A percentile compares a stretch with the other conserved stretches of the same genome.
These are phyloP conservation scores for Metellina segmentata DNA, from an alignment of 2,888 invertebrate genomes.

Conservation along the genomic window DNA sequence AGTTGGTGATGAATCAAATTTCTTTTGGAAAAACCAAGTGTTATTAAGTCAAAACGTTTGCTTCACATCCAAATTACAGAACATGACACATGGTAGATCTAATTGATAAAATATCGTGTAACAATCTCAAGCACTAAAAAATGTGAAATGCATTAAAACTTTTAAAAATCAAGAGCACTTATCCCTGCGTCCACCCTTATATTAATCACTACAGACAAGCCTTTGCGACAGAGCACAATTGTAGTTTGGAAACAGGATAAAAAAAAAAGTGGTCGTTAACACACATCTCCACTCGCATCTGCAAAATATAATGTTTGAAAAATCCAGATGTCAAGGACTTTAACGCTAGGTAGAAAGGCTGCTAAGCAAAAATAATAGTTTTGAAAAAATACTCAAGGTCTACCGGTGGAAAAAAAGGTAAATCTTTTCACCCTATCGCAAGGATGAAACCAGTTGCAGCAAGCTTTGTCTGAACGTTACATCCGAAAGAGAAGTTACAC, in stretches of 20 bases:
- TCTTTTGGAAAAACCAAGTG: too few relatives aligned
- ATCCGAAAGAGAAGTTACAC: background rate
- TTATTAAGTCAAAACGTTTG: too few relatives aligned
- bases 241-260: background rate
- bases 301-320: conserved; percentile 29
- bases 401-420: conserved; percentile 9
- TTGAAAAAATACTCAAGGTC: conserved; percentile 18
- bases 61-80: too few relatives aligned
- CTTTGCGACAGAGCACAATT: background rate
- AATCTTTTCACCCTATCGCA: background rate
- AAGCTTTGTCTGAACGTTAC: background rate
- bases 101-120: too few relatives aligned
- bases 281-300: background rate
- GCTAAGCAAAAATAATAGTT: background rate
- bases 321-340: conserved; percentile 37
- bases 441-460: conserved; percentile 6
- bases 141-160: too few relatives aligned
- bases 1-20: too few relatives aligned
- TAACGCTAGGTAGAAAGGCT: background rate
- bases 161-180: too few relatives aligned
- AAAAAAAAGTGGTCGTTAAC: background rate
- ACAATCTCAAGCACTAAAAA: too few relatives aligned
- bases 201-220: background rate
- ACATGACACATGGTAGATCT: too few relatives aligned
- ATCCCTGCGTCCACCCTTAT: background rate